These are phyloP conservation scores for Acrobasis repandana DNA, from an alignment of 2,888 invertebrate genomes.

Conservation along the genomic window DNA sequence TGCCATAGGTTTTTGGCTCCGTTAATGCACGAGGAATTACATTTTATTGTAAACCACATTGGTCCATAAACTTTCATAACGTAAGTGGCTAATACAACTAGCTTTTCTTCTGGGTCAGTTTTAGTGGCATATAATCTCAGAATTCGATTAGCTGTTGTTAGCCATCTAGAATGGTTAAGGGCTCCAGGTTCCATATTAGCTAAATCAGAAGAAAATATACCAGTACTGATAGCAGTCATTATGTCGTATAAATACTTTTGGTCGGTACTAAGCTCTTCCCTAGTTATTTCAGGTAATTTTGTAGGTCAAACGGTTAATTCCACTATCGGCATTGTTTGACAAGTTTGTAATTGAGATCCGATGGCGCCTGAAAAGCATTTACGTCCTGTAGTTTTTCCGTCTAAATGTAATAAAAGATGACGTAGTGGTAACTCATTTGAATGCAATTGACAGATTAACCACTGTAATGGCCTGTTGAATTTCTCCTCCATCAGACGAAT, in stretches of 20 bases:
- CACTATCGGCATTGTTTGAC: constrained; percentile 26
- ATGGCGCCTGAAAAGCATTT: constrained; percentile 28
- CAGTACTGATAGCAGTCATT: constrained; percentile 27
- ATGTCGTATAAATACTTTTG: constrained; percentile 28
- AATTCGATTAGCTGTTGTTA: constrained; percentile 26
- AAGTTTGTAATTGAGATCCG: constrained; percentile 29
- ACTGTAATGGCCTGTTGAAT: constrained; percentile 31
- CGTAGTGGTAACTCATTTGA: constrained; percentile 32
- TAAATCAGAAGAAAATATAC: constrained; percentile 26
- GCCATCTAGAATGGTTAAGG: constrained; percentile 28
- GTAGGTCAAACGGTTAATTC: constrained; percentile 25
- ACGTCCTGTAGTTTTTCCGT: constrained; percentile 33
- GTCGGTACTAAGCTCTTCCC: constrained; percentile 25
- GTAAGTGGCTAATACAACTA: constrained; percentile 24
- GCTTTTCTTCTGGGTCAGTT: constrained; percentile 21
- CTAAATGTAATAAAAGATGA: constrained; percentile 31
- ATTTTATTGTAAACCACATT: constrained; percentile 28
- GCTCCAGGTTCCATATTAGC: constrained; percentile 26
- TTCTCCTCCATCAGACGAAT: constrained; percentile 31
- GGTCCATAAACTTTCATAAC: constrained; percentile 27
- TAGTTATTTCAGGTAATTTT: constrained; percentile 21
- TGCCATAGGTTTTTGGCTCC: constrained; percentile 17
- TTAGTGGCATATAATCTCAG: constrained; percentile 24
- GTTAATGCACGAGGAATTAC: constrained; percentile 10
- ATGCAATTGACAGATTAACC: constrained; percentile 30